Evolutionary conservation across 2,113 vertebrate genomes (phyloP), one percentile per base, ranked within the genome.

Genomic region (Sinocyclocheilus rhinocerous): DNA sequence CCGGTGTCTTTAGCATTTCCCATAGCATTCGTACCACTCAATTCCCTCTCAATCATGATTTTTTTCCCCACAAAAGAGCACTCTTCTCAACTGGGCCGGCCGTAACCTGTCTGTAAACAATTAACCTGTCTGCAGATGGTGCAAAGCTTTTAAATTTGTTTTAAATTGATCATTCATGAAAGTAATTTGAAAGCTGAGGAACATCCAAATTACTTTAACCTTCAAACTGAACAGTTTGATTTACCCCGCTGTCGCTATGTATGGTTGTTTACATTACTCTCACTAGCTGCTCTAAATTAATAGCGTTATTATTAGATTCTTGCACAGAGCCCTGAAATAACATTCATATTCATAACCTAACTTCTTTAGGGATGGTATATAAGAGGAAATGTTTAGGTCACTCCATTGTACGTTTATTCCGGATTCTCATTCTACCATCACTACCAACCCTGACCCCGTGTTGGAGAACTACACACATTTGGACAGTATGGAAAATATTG

Each of bases 141-240:
- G 12, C 73, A 48, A 13, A 76, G 42, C 73, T 76, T 76, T 50
- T 26, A 24, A 48, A 76, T 76, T 24, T 48, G 6, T 24, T 75
- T 75, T 48, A 76, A 45, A 77, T 77, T 55, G 76, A 77, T 55
- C 16, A 55, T 33, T 77, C 24, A 29, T 77, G 26, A 50, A 50
- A 50, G 22, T 48, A 7, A 76, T 76, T 76, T 26, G 1, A 76
- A 76, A 76, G 72, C 12, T 24, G 5, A 75, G 22, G 22, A 24
- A 75, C 11, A 24, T 50, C 42, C 22, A 76, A 76, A 76, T 50
- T 6, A 50, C 72, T 76, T 76, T 76, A 76, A 76, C 42, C 73
- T 48, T 76, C 39, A 50, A 76, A 48, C 39, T 3, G 22, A 75
- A 48, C 39, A 11, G 39, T 48, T 48, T 24, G 39, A 15, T 48